Conservation (phyloP, 2,797 vertebrate genomes). For the Lateolabrax maculatus region DNA sequence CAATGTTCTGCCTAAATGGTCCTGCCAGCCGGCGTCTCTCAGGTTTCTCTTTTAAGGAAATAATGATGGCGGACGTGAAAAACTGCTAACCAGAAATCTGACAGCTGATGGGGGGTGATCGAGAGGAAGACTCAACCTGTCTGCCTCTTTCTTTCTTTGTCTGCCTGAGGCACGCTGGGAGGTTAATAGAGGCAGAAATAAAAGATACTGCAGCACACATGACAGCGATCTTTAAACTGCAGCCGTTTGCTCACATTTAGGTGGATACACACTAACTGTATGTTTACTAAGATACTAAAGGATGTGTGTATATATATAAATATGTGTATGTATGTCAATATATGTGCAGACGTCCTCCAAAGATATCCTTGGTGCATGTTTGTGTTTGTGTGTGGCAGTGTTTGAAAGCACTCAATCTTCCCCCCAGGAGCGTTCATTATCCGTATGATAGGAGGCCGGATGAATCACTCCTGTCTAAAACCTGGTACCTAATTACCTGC, state of each 20-base stretch:
- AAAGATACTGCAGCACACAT: neutral
- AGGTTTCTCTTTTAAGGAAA: slow-evolving; percentile 69
- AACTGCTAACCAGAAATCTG: slow-evolving; percentile 42
- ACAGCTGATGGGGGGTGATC: slow-evolving; percentile 19
- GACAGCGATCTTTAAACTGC: slow-evolving; percentile 1
- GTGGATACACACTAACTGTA: neutral
- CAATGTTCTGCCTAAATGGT: slow-evolving; percentile 49
- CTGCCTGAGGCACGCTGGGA: neutral
- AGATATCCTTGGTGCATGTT: neutral
- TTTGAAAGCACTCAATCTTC: slow-evolving; percentile 30
- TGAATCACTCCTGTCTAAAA: slow-evolving; percentile 29
- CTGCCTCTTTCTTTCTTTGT: slow-evolving; percentile 6
- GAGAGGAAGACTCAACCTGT: slow-evolving; percentile 23
- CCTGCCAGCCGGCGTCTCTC: slow-evolving; percentile 54
- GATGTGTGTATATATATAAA: too few relatives aligned
- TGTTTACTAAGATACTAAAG: neutral
- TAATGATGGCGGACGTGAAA: slow-evolving; percentile 62
- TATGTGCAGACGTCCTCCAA: neutral
- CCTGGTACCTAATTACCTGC: slow-evolving; percentile 22
- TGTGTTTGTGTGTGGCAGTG: neutral
- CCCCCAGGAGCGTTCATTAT: slow-evolving; percentile 30
- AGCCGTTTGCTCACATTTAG: slow-evolving; percentile 8
- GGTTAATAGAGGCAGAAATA: slow-evolving; percentile 9
- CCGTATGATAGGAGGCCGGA: slow-evolving; percentile 9
- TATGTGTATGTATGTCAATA: too few relatives aligned